Conservation (phyloP, 2,113 vertebrate genomes). For the Oxyura jamaicensis region DNA sequence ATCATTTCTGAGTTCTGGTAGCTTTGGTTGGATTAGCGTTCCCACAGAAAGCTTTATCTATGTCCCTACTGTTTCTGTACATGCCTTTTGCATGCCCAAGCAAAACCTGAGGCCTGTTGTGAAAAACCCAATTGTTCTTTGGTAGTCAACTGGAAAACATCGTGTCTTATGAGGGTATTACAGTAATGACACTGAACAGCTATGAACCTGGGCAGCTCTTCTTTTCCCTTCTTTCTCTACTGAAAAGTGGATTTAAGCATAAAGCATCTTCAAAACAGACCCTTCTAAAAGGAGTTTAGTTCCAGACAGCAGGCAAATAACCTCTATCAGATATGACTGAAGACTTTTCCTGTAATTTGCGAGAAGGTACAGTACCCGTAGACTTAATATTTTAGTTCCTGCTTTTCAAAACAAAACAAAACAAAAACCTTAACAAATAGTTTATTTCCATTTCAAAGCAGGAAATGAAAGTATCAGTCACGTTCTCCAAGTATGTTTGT, state of each 20-base stretch:
- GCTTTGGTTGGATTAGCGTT: not conserved
- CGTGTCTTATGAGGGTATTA: not conserved
- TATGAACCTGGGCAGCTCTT: not conserved
- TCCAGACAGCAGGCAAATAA: not conserved
- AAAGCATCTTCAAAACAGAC: not conserved
- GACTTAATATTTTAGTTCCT: not conserved
- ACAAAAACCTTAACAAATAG: not conserved
- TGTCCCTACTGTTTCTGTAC: not conserved
- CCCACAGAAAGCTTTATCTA: not conserved
- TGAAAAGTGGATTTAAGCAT: not conserved
- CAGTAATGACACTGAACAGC: not conserved
- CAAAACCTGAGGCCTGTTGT: not conserved
- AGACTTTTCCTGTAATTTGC: not conserved
- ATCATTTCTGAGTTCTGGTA: not conserved
- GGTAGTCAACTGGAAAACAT: not conserved
- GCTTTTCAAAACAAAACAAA: slow-evolving; percentile 9
- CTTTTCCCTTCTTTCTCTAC: not conserved
- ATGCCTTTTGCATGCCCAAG: not conserved
- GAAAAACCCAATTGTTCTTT: not conserved
- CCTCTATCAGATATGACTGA: not conserved
- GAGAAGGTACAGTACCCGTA: not conserved
- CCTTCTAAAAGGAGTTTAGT: not conserved
- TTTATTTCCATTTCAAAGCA: not conserved
- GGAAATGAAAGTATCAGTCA: slow-evolving; percentile 42
- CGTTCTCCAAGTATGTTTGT: slow-evolving; percentile 33